A percentile compares a stretch with the other conserved stretches of the same genome.
These are phyloP conservation scores for Mormyrus iriodes DNA, from an alignment of 2,113 vertebrate species.

Conservation along the genomic window DNA sequence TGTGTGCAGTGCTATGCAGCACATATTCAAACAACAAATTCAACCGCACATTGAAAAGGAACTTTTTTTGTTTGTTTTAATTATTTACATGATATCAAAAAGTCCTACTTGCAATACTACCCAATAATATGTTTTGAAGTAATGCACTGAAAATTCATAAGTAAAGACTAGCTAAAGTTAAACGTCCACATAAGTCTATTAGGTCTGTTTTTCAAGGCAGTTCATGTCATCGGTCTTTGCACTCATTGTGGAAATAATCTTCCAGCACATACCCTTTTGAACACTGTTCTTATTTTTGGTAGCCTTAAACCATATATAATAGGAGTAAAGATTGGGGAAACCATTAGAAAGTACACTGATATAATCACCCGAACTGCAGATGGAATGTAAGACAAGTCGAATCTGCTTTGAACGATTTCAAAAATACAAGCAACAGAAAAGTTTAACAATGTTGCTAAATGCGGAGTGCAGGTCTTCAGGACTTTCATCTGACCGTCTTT, in stretches of 20 bases:
- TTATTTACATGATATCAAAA: background rate
- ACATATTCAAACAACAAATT: background rate
- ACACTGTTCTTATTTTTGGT: background rate
- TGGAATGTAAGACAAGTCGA: slow-evolving; percentile 11
- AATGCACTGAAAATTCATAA: background rate
- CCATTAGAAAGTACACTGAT: slow-evolving; percentile 25
- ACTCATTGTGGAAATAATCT: background rate
- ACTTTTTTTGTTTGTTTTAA: background rate
- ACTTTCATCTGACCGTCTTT: slow-evolving; percentile 2
- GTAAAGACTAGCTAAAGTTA: background rate
- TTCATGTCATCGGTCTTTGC: background rate
- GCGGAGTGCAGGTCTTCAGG: slow-evolving; percentile 19
- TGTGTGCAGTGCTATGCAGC: background rate
- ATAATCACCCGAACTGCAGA: background rate
- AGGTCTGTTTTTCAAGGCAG: background rate
- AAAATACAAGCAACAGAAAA: background rate
- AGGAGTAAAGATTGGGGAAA: slow-evolving; percentile 21
- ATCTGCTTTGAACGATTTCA: slow-evolving; percentile 24
- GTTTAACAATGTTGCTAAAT: slow-evolving; percentile 5
- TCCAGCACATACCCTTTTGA: background rate
- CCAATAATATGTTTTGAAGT: background rate
- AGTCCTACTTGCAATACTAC: background rate
- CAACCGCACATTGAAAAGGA: background rate
- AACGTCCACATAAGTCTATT: background rate
- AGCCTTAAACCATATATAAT: slow-evolving; percentile 17